phyloP scores from a whole-genome alignment of 2,113 vertebrate genomes.

The Myrmecophaga tridactyla region DNA sequence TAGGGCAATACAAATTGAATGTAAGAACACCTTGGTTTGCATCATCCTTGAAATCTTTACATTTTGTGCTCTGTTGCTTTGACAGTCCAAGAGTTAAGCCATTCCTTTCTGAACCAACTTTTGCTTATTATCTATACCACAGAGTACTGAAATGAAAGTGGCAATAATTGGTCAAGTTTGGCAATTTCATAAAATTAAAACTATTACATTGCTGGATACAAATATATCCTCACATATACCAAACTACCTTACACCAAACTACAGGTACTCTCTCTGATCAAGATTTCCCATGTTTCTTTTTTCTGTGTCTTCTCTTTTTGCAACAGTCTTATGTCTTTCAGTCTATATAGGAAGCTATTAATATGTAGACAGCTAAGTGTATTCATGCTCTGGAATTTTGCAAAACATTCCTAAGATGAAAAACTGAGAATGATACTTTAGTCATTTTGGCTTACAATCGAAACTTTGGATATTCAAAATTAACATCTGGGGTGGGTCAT shows the following conservation, averaged over 20 bases:
- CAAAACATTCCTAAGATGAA: not conserved
- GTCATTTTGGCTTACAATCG: slow-evolving; percentile 93
- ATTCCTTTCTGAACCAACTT: not conserved
- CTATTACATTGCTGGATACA: too few species aligned
- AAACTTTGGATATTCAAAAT: slow-evolving; percentile 99
- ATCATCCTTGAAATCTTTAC: not conserved
- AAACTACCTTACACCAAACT: not conserved
- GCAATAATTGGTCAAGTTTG: not conserved
- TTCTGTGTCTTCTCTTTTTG: not conserved
- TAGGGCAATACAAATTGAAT: not conserved
- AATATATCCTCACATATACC: accelerated
- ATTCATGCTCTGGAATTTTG: accelerated
- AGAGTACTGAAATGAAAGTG: not conserved
- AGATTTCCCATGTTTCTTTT: not conserved
- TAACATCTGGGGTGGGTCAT: too few species aligned
- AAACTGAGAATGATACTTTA: slow-evolving; percentile 85
- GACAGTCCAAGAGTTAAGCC: not conserved
- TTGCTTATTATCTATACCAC: not conserved
- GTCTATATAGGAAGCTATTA: accelerated
- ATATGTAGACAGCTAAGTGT: accelerated
- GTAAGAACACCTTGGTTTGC: not conserved
- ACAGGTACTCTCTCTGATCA: too few species aligned
- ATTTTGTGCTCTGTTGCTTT: not conserved
- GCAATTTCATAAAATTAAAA: accelerated
- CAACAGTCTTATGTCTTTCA: not conserved